Evolutionary conservation across 37 sponge, comb jelly and placozoan species (phyloP).

Genomic region (Cladorhizidae sp.): DNA sequence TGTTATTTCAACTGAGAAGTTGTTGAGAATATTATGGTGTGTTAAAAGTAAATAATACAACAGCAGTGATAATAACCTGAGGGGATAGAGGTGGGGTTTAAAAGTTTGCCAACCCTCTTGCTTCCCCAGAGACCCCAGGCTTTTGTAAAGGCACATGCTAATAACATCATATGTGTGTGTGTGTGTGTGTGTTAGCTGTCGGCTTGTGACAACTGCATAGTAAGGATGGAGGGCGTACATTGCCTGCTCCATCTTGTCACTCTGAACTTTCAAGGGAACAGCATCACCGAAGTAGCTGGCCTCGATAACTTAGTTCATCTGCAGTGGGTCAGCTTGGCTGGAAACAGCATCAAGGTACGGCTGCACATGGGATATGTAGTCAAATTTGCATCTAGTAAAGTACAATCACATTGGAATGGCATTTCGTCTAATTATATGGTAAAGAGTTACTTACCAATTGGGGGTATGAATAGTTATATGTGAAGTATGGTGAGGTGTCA

Average conservation of each 20-base stretch:
- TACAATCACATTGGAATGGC: too few relatives aligned
- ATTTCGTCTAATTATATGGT: too few relatives aligned
- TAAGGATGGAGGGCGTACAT: slow-evolving; percentile 30
- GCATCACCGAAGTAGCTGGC: slow-evolving; percentile 55
- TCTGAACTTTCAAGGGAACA: slow-evolving; percentile 66
- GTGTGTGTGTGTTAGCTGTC: slow-evolving; percentile 67
- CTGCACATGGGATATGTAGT: neutral
- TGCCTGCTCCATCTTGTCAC: slow-evolving; percentile 42
- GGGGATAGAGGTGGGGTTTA: too few relatives aligned
- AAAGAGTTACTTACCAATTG: too few relatives aligned
- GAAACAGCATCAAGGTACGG: slow-evolving; percentile 71
- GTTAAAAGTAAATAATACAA: too few relatives aligned
- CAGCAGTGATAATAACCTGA: neutral
- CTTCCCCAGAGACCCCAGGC: too few relatives aligned
- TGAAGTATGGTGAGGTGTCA: too few relatives aligned
- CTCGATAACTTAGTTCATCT: slow-evolving; percentile 30
- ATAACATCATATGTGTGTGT: neutral
- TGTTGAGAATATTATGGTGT: too few relatives aligned
- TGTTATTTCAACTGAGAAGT: too few relatives aligned
- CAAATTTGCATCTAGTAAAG: too few relatives aligned
- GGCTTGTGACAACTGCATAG: slow-evolving; percentile 48
- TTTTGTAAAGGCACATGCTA: neutral
- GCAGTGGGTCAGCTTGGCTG: slow-evolving; percentile 70
- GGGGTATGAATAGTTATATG: too few relatives aligned
- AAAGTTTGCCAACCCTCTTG: too few relatives aligned